Base-by-base conservation (phyloP, 2,888 invertebrate species). In the Itoplectis maculator region DNA sequence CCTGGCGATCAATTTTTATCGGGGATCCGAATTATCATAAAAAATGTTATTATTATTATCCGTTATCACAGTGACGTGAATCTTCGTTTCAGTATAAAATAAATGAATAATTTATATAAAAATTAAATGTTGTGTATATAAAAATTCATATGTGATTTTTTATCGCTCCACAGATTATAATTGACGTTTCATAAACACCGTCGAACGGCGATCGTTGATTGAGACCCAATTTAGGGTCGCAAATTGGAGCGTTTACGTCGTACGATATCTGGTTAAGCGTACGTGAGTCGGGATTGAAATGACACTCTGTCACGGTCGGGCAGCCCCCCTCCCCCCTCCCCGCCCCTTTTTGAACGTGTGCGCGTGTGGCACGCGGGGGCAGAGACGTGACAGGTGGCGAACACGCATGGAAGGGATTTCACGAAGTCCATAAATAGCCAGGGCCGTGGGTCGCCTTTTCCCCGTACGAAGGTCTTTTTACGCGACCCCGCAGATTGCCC, bases 391-490 rank as follows among this genome's bases (percentile, higher is more conserved):
- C 69, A 81, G 78, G 81, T 78, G 73, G 78, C 69, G 69, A 78
- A 81, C 72, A 81, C 73, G 74, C 70, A 69, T 56, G 37, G 15
- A 13, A 51, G n/a, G 74, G 56, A 42, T 63, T 74, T 45, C 51
- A 54, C 68, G 2, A 37, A 59, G 68, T 72, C 63, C 77, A 69
- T 78, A 81, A 81, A 81, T 81, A 81, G 56, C 69, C n/a, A 23
- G 59, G 59, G 45, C 42, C 63, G 18, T 65, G 78, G 56, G 78
- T 78, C 78, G 81, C 81, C 81, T 40, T 74, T 61, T 74, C 63
- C 78, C 69, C 56, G 47, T 61, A 66, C 47, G 40, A 76, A 54
- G 59, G 47, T 68, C 40, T 76, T 76, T 66, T 77, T 49, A 68
- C 68, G 47, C 61, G 35, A 42, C 35, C 6, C 35, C 4, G n/a